Conservation (phyloP, 1,140 invertebrate species). For the Microplitis demolitor region DNA sequence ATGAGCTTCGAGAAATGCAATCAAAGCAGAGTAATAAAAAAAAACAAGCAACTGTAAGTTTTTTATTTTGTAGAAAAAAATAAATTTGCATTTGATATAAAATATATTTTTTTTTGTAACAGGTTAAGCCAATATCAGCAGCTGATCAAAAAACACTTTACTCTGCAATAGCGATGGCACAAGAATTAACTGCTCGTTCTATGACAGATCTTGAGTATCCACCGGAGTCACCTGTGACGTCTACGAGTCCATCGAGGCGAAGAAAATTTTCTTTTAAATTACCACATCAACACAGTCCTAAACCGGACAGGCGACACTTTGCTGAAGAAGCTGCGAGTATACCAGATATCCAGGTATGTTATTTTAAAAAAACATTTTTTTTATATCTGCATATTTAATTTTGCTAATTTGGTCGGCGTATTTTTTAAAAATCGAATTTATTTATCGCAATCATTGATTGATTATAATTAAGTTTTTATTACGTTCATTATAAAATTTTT, state of each 20-base stretch:
- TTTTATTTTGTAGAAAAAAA: constrained; percentile 16
- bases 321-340: constrained; percentile 88
- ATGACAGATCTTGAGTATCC: constrained; percentile 79
- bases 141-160: constrained; percentile 93
- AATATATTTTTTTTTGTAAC: constrained; percentile 38
- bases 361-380: constrained; percentile 6
- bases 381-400: constrained; percentile 1
- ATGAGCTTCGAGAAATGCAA: constrained; percentile 76
- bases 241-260: constrained; percentile 79
- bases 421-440: neutral
- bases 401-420: neutral
- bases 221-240: constrained; percentile 70
- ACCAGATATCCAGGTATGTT: constrained; percentile 83
- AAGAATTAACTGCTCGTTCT: constrained; percentile 86
- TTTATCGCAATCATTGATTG: neutral
- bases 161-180: constrained; percentile 90
- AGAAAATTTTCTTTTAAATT: constrained; percentile 89
- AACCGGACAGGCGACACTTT: constrained; percentile 80
- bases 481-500: too few relatives aligned
- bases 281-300: constrained; percentile 68
- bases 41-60: constrained; percentile 75
- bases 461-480: too few relatives aligned
- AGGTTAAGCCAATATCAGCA: constrained; percentile 92
- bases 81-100: constrained; percentile 34
- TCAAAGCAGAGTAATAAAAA: constrained; percentile 67